Evolutionary conservation across 2,113 vertebrate genomes (phyloP), one percentile per base, ranked within the genome.

Genomic region (Eubucco bourcierii): DNA sequence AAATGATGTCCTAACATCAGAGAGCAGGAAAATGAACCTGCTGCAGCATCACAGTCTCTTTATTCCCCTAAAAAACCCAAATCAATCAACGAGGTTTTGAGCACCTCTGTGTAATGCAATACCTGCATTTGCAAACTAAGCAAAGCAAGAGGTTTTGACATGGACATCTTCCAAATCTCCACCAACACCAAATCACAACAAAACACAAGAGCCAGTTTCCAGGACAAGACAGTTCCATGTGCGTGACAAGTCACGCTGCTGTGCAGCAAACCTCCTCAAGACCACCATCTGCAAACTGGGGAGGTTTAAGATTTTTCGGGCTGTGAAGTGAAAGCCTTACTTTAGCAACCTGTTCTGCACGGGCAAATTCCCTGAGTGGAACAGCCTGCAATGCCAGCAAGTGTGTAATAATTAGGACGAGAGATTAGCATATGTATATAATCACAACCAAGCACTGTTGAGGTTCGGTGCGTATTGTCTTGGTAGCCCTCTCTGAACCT

Each of bases 201-300:
- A 47, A 86, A 66, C 78, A 70, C 65, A 56, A 0, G 0, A 80
- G 77, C 53, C 58, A n/a, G 56, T n/a, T 4, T 61, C 33, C 34
- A 72, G 63, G 41, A 37, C 39, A n/a, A 39, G 61, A 47, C 56
- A 91, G 86, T 20, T 58, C 17, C 1, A 0, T 1, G 4, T 86
- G 37, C 13, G 10, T 0, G 4, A 15, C 19, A 73, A 28, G 47
- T 14, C 15, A 17, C 1, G 4, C 9, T 67, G 60, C 58, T 56
- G 11, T 1, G 24, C 37, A 80, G 16, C 52, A 46, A 65, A 61
- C 23, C 19, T 52, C 25, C 58, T 59, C 60, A 23, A 25, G 52
- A 44, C 9, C 71, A 61, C 21, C 1, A 1, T 5, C 46, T 29
- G 52, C 47, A 55, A 63, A 74, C 65, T 0, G 0, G 1, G 17